Base-by-base conservation (phyloP, 1,140 invertebrate species). In the Dolichoris vasculosae region DNA sequence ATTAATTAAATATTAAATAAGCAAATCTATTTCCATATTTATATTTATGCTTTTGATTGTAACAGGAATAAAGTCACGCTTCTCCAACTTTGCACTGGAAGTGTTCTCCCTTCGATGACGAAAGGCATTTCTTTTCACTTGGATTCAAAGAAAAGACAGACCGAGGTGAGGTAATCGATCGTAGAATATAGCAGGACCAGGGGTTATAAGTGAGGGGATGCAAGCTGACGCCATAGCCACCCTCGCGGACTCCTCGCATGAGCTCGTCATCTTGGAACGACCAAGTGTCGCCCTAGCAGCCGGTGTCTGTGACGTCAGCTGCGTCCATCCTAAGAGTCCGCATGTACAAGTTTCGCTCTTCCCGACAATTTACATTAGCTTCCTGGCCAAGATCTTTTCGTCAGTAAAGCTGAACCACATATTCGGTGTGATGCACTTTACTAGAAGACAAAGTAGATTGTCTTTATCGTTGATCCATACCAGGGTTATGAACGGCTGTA, bases 241-340 rank as follows among this genome's bases (percentile, higher is more conserved):
- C 32, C 51, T 48, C 43, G 46, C 46, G 20, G 55, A 48, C 73
- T 63, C 48, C 71, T 73, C 23, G 77, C 48, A 43, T 40, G 78
- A 7, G 40, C 55, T 35, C 83, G 77, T 85, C 83, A 85, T 80
- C 83, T 85, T 80, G 83, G 67, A 20, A 8, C 46, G 48, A 46
- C 77, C 83, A 85, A 80, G 69, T 85, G 83, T 79, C 64, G 67
- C 64, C 17, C 32, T 17, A 55, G 77, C 83, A 85, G 83, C 83
- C 83, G 83, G 76, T 63, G 83, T 32, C 6, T 2, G 3, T 51
- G 71, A 43, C 69, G 82, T 84, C 77, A 79, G 83, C 75, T 80
- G 75, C 26, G 48, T 46, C 26, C 3, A 30, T 20, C 20, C 20
- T 26, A 23, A 2, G 3, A n/a, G 32, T 35, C n/a, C n/a, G n/a